Percentiles rank a stretch among this genome's conserved stretches.
Evolutionary conservation across 2,113 vertebrate genomes (phyloP).

Genomic region (Lates calcarifer): DNA sequence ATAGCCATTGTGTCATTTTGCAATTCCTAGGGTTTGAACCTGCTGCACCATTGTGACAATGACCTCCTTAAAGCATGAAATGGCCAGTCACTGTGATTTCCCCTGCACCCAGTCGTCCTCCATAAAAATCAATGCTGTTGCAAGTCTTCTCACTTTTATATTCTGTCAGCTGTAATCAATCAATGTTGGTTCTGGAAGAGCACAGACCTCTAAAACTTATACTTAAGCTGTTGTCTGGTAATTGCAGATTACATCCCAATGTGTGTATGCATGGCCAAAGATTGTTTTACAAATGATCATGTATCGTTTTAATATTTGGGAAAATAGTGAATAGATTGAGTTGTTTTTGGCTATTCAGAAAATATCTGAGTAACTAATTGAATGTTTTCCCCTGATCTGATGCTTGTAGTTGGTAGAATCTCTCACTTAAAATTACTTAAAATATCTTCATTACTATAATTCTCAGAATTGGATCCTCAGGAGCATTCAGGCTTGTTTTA

Average conservation of each 20-base stretch:
- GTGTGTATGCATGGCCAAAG: too few species aligned
- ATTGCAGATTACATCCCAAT: not conserved
- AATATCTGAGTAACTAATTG: too few species aligned
- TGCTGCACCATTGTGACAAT: not conserved
- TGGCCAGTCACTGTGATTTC: constrained; percentile 12
- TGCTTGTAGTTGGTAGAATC: too few species aligned
- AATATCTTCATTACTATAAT: too few species aligned
- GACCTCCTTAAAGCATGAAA: constrained; percentile 19
- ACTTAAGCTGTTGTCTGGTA: not conserved
- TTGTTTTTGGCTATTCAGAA: too few species aligned
- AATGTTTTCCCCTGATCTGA: too few species aligned
- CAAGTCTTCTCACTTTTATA: not conserved
- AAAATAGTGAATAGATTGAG: not conserved
- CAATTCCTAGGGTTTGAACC: constrained; percentile 11
- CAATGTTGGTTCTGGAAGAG: not conserved
- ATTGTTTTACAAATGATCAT: not conserved
- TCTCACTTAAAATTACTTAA: too few species aligned
- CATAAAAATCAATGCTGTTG: not conserved
- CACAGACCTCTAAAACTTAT: not conserved
- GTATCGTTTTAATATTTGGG: not conserved
- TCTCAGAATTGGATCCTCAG: not conserved
- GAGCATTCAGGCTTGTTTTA: not conserved
- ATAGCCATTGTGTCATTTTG: constrained; percentile 17
- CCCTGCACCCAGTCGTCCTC: not conserved
- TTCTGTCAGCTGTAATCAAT: too few species aligned